Conservation (phyloP, 1,140 invertebrate genomes). For the Euwallacea similis region DNA sequence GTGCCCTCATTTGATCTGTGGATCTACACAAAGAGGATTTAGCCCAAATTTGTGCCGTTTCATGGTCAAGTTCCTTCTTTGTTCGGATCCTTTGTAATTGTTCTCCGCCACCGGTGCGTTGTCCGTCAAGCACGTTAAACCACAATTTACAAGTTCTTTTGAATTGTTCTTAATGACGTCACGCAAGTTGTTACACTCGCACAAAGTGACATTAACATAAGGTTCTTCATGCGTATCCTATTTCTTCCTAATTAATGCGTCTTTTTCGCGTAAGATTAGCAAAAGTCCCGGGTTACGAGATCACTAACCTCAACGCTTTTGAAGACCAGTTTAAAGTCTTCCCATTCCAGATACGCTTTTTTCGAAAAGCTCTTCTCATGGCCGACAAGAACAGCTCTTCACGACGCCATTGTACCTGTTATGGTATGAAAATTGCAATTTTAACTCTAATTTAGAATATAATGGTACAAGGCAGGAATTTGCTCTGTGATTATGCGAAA, state of each 20-base stretch:
- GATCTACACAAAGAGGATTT: background rate
- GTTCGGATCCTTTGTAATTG: conserved; percentile 11
- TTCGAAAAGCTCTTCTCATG: no score
- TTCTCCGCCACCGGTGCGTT: conserved; percentile 13
- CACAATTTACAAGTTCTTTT: conserved; percentile 13
- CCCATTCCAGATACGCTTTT: no score
- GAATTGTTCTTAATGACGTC: background rate
- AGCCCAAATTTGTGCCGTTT: conserved; percentile 17
- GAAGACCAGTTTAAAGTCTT: no score
- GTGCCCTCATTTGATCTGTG: no score
- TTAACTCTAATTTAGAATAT: conserved; percentile 1
- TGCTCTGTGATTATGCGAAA: background rate
- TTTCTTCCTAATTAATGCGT: background rate
- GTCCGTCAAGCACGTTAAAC: conserved; percentile 18
- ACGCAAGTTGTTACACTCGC: background rate
- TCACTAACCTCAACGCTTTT: no score
- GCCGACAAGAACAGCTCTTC: no score
- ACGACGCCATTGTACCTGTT: background rate
- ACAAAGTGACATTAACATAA: no score
- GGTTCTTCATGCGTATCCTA: no score
- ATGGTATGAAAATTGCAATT: conserved; percentile 1
- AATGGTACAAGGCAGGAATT: background rate
- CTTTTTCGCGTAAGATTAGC: background rate
- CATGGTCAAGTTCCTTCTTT: conserved; percentile 31
- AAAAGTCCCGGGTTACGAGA: background rate